Percentiles rank a stretch among this genome's conserved stretches.
Evolutionary conservation across 1,140 invertebrate species (phyloP).

Genomic region (Chironomus striatipennis): DNA sequence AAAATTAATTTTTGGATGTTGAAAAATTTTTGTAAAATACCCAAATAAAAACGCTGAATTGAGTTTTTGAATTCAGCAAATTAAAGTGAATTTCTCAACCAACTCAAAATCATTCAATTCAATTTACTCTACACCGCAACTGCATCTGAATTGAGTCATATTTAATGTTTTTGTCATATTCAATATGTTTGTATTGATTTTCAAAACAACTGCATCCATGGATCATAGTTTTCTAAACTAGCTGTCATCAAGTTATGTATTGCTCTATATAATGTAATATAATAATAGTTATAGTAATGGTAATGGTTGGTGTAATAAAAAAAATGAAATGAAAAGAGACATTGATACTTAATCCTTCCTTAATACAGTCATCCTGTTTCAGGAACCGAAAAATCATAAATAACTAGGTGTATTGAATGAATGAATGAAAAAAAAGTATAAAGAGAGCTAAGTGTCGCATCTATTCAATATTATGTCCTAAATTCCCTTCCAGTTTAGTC

Average conservation of each 20-base stretch:
- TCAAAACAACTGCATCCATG: neutral
- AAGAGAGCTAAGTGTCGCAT: neutral
- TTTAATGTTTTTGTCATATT: neutral
- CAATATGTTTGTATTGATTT: neutral
- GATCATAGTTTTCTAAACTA: neutral
- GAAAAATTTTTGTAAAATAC: too few species aligned
- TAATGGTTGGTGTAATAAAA: too few species aligned
- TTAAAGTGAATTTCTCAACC: too few species aligned
- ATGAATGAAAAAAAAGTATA: neutral
- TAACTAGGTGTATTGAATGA: conserved; percentile 8
- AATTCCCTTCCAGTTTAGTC: neutral
- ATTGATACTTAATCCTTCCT: conserved; percentile 13
- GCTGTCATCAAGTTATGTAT: neutral
- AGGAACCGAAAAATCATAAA: neutral
- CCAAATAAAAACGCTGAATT: too few species aligned
- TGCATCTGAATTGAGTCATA: neutral
- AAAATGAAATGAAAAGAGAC: neutral
- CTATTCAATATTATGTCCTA: conserved; percentile 4
- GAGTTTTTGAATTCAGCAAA: too few species aligned
- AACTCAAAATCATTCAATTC: too few species aligned
- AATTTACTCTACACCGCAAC: neutral
- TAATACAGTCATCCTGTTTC: conserved; percentile 21
- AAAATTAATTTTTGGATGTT: neutral
- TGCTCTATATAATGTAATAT: neutral
- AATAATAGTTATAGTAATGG: neutral